phyloP scores from a whole-genome alignment of 2,113 vertebrate species.

The Calidris pugnax region DNA sequence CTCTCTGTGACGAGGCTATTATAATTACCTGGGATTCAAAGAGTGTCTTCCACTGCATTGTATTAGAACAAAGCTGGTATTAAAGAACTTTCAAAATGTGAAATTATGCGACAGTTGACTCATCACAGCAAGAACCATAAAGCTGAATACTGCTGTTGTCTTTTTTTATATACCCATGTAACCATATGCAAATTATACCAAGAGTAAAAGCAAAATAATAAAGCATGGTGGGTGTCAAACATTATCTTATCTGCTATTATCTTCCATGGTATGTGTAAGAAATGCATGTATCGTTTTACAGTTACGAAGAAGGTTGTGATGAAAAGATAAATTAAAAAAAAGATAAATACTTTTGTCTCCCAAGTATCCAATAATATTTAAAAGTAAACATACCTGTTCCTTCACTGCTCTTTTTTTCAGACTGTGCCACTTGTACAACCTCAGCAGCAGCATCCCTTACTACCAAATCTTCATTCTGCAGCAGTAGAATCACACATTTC shows the following conservation, averaged over 20 bases:
- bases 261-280: not conserved
- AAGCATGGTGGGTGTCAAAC: not conserved
- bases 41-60: not conserved
- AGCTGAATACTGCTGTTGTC: not conserved
- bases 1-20: not conserved
- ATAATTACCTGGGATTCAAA: not conserved
- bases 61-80: not conserved
- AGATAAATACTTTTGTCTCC: not conserved
- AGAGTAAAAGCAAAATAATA: not conserved
- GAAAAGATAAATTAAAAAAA: not conserved
- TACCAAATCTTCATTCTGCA: slow-evolving; percentile 91
- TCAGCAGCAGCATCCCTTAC: slow-evolving; percentile 85
- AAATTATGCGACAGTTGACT: not conserved
- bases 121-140: not conserved
- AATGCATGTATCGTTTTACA: not conserved
- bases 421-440: slow-evolving; percentile 76
- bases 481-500: slow-evolving; percentile 84
- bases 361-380: not conserved
- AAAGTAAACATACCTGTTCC: slow-evolving; percentile 70
- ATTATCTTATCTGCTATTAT: not conserved
- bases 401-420: slow-evolving; percentile 58
- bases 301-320: not conserved
- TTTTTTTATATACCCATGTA: not conserved
- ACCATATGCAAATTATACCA: not conserved
- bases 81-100: not conserved